phyloP scores from a whole-genome alignment of 2,113 vertebrate genomes.

The Ailuropoda melanoleuca region DNA sequence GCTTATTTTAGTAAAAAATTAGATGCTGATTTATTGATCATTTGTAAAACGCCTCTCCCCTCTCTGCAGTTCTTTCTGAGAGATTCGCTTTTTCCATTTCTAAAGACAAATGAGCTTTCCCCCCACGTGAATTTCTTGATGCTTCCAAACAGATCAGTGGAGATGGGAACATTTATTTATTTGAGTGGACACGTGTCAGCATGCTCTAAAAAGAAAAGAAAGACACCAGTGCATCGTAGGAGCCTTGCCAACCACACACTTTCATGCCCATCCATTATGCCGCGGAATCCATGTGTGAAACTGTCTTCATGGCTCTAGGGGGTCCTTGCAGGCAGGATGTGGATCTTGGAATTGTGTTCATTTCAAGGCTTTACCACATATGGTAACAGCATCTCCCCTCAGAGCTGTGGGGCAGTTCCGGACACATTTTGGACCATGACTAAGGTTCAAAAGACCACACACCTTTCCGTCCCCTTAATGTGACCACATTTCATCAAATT shows the following conservation, averaged over 20 bases:
- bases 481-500: neutral
- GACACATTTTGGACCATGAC: neutral
- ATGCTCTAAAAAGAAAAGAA: neutral
- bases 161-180: constrained; percentile 31
- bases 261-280: neutral
- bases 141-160: constrained; percentile 31
- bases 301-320: neutral
- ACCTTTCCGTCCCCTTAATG: neutral
- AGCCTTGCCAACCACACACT: neutral
- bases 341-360: constrained; percentile 6
- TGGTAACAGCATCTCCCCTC: neutral
- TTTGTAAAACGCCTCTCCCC: neutral
- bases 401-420: neutral
- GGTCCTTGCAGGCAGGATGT: neutral
- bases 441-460: constrained; percentile 19
- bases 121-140: neutral
- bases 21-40: constrained; percentile 56
- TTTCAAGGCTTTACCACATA: neutral
- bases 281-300: neutral
- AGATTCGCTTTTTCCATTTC: neutral
- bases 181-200: constrained; percentile 17
- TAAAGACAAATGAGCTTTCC: neutral
- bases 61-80: constrained; percentile 24
- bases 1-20: constrained; percentile 55
- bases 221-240: neutral